Evolutionary conservation across 2,797 vertebrate genomes (phyloP), one percentile per base, ranked within the genome.

Genomic region (Natrix natrix): DNA sequence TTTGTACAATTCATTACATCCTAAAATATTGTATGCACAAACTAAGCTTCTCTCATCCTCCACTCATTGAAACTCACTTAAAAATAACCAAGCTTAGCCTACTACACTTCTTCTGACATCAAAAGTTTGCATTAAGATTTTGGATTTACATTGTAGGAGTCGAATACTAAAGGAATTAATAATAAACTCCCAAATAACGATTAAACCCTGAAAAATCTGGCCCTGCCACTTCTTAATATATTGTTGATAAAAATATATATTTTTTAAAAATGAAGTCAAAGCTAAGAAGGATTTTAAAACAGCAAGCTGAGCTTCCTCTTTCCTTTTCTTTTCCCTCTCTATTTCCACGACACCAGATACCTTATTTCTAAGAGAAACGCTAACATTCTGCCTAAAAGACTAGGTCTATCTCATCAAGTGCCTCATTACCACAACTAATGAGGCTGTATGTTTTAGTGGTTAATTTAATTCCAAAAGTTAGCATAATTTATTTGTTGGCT

Each of bases 381-480:
- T 87, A n/a, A 0, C 0, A 8, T 91, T 66, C 17, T 32, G 56
- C 60, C 56, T 95, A 69, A 91, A 94, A 89, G 95, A 94, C n/a
- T 88, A 91, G 63, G 52, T 83, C 93, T 92, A 90, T 90, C 48
- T 92, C 93, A 96, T 96, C 92, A 95, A 94, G 90, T 95, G 90
- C 92, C 91, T 95, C 90, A 95, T 96, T 95, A 95, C 48, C 90
- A 95, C 90, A 95, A 94, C 96, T 96, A 96, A 94, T 43, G 24
- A 95, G 95, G 32, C 28, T 96, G 95, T 95, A 78, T 86, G 59
- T 95, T 94, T 93, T 69, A 93, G 94, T 83, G 94, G 93, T 91
- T 95, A 92, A 78, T 94, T 88, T 61, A 92, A 96, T 96, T 96
- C 91, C n/a, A 87, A 60, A 86, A 96, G 87, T 95, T 95, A 95